Conservation (phyloP, 2,888 invertebrate genomes). For the Tineola bisselliella region DNA sequence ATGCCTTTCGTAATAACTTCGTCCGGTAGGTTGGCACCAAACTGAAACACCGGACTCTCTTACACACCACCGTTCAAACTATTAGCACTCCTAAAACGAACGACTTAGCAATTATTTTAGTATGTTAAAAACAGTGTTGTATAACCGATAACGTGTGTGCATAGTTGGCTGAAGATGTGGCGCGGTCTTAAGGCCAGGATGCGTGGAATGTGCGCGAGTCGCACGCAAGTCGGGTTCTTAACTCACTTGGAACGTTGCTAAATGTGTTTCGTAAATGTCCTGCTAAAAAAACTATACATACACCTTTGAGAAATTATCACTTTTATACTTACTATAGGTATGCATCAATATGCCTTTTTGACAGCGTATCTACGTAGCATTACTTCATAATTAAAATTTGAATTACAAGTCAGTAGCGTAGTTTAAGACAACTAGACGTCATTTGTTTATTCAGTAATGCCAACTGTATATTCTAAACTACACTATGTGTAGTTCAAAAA, state of each 20-base stretch:
- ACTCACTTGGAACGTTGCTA: slow-evolving; percentile 12
- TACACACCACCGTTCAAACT: not conserved
- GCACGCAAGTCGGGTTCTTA: slow-evolving; percentile 9
- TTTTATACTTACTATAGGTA: no score
- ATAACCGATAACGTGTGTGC: not conserved
- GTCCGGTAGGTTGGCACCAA: not conserved
- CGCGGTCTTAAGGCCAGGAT: slow-evolving; percentile 15
- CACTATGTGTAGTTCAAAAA: no score
- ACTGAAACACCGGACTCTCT: not conserved
- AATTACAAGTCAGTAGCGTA: no score
- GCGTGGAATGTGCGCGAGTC: slow-evolving; percentile 14
- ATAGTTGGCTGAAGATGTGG: slow-evolving; percentile 15
- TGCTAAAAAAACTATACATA: not conserved
- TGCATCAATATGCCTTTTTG: no score
- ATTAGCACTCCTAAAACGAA: not conserved
- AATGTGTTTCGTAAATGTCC: not conserved
- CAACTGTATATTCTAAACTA: no score
- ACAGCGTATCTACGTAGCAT: no score
- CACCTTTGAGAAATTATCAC: no score
- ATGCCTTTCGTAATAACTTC: not conserved
- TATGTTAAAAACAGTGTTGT: not conserved
- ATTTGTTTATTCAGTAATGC: no score
- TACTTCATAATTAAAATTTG: no score
- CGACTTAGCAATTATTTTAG: not conserved
- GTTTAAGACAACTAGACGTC: no score